Percentiles rank a stretch among this genome's conserved stretches.
Evolutionary conservation across 1,140 invertebrate species (phyloP).

Genomic region (Nephila pilipes): DNA sequence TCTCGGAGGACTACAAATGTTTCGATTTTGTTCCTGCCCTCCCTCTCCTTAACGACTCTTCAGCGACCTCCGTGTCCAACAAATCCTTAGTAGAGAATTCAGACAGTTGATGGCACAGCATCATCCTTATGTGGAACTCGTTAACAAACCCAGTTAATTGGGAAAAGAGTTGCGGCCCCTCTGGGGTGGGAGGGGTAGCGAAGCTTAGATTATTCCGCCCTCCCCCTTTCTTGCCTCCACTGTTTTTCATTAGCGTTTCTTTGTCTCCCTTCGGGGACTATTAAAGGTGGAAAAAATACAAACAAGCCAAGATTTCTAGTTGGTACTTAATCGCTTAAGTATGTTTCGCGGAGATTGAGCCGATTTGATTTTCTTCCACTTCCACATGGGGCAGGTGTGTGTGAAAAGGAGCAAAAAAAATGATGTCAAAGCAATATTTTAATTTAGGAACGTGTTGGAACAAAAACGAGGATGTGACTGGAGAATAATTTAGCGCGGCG

Average conservation of each 20-base stretch:
- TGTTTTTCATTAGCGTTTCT: slow-evolving; percentile 63
- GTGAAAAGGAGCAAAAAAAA: slow-evolving; percentile 5
- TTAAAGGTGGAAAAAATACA: slow-evolving; percentile 33
- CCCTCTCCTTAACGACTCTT: slow-evolving; percentile 30
- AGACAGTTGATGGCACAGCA: slow-evolving; percentile 49
- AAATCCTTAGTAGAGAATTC: slow-evolving; percentile 20
- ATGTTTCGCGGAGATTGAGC: slow-evolving; percentile 37
- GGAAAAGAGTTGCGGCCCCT: slow-evolving; percentile 44
- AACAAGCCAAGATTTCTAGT: slow-evolving; percentile 31
- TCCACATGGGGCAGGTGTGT: slow-evolving; percentile 6
- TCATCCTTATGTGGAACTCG: slow-evolving; percentile 40
- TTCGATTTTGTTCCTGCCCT: slow-evolving; percentile 35
- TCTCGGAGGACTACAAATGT: slow-evolving; percentile 40
- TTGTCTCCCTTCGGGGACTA: slow-evolving; percentile 59
- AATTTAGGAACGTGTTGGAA: too few relatives aligned
- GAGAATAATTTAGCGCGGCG: too few relatives aligned
- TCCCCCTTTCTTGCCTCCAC: background rate
- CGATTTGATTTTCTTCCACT: slow-evolving; percentile 36
- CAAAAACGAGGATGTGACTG: too few relatives aligned
- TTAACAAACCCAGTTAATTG: slow-evolving; percentile 68
- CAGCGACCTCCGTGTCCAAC: slow-evolving; percentile 48
- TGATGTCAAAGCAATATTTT: background rate
- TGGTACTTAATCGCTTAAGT: slow-evolving; percentile 42
- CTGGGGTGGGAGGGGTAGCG: background rate
- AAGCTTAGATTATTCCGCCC: background rate